Base-by-base conservation (phyloP, 2,113 vertebrate species). In the Numenius arquata region DNA sequence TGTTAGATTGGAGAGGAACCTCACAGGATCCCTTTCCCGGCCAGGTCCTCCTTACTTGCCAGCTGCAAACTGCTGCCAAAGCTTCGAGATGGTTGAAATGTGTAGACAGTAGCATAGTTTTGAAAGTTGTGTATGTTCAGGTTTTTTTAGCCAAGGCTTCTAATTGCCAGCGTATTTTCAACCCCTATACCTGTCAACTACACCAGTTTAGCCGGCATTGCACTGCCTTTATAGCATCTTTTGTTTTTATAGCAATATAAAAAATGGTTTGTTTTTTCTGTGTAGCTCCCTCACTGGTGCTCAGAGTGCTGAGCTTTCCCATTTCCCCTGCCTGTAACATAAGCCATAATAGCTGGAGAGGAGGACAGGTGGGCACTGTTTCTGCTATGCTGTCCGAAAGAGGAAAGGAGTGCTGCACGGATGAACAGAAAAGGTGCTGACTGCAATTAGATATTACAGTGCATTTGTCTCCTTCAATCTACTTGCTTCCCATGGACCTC, bases 101-200 rank as follows among this genome's bases (percentile, higher is more conserved):
- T 11, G 43, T 3, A 47, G 82, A n/a, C 52, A 50, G 83, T 30
- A 18, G 47, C 6, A 8, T 3, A 20, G 12, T 26, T 58, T 43
- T 41, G 27, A 34, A 75, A 95, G 62, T 65, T 92, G 87, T 83
- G 34, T 75, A 7, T 90, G 79, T 81, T 80, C 8, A 18, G n/a
- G 29, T 68, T 75, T 86, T 82, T 82, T 62, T 36, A 67, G 83
- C 93, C 96, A 85, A 83, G 90, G 52, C 53, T 82, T 87, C 92
- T 97, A 95, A 97, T 96, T 97, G 96, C 76, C 91, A 73, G 80
- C 84, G 18, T 97, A 97, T 97, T 97, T 97, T 38, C 85, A 73
- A 47, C 76, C 89, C 50, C 26, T 96, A 90, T 96, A 97, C 93
- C 93, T 97, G 96, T 96, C 97, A 97, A 14, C 85, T 48, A 4